A percentile compares a stretch with the other conserved stretches of the same genome.
Conservation (phyloP, 1,140 invertebrate species). For the Drosophila guanche region DNA sequence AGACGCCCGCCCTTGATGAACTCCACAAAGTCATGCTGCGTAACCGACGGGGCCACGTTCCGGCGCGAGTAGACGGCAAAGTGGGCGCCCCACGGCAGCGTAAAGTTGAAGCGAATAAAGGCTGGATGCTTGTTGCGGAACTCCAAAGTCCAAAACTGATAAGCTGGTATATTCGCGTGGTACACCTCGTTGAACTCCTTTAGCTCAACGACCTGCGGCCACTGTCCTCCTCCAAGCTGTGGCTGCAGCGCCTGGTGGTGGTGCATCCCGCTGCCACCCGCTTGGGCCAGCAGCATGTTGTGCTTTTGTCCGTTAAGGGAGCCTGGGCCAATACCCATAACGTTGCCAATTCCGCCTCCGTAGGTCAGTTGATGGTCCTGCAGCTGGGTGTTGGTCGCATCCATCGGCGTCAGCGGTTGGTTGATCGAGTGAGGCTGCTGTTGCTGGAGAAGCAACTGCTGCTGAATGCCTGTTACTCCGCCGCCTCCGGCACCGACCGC, state of each 20-base stretch:
- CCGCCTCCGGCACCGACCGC: neutral
- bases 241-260: slow-evolving; percentile 85
- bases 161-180: slow-evolving; percentile 91
- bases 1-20: slow-evolving; percentile 93
- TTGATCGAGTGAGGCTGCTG: slow-evolving; percentile 78
- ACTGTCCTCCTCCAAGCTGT: slow-evolving; percentile 87
- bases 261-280: slow-evolving; percentile 30
- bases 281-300: slow-evolving; percentile 80
- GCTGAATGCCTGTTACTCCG: slow-evolving; percentile 65
- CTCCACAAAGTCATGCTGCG: slow-evolving; percentile 97
- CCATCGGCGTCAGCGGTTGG: slow-evolving; percentile 70
- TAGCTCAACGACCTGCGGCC: slow-evolving; percentile 92
- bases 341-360: slow-evolving; percentile 36
- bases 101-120: slow-evolving; percentile 95
- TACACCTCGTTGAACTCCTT: slow-evolving; percentile 92
- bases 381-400: slow-evolving; percentile 76
- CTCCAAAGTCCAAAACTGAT: slow-evolving; percentile 96
- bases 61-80: slow-evolving; percentile 96
- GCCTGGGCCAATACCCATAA: slow-evolving; percentile 11
- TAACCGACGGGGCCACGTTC: slow-evolving; percentile 96
- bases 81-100: slow-evolving; percentile 94
- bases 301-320: slow-evolving; percentile 32
- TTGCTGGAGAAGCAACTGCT: slow-evolving; percentile 74
- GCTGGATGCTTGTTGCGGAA: slow-evolving; percentile 94
- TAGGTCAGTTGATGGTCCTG: slow-evolving; percentile 76